Conservation (phyloP, 2,113 vertebrate genomes). For the Fregata magnificens region DNA sequence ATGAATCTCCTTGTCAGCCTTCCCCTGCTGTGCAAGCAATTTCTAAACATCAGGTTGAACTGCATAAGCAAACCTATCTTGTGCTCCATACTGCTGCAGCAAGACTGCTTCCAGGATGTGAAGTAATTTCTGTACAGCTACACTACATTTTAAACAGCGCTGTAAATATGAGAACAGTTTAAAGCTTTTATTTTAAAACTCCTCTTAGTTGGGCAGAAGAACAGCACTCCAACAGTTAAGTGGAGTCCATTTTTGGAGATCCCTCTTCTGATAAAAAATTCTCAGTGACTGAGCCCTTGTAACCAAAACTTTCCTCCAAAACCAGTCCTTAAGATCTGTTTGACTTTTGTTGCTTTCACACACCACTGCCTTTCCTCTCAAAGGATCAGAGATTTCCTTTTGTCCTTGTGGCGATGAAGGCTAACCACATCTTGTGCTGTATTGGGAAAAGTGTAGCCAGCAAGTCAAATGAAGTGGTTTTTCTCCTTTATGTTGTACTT, state of each 20-base stretch:
- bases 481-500: neutral
- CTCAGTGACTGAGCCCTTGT: neutral
- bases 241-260: neutral
- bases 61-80: conserved; percentile 3
- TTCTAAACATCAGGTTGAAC: conserved; percentile 31
- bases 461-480: neutral
- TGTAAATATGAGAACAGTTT: neutral
- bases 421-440: neutral
- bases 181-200: neutral
- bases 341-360: neutral
- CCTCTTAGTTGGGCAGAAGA: neutral
- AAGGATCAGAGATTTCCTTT: neutral
- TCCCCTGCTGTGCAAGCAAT: neutral
- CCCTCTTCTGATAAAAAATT: neutral
- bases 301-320: neutral
- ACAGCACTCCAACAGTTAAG: neutral
- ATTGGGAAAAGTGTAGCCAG: neutral
- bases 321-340: neutral
- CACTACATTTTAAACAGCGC: neutral
- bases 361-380: neutral
- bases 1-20: neutral
- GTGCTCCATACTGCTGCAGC: neutral
- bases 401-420: neutral
- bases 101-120: neutral
- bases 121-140: neutral